Conservation (phyloP, 37 sponge, comb jelly and placozoan genomes). For the Tethya wilhelma region DNA sequence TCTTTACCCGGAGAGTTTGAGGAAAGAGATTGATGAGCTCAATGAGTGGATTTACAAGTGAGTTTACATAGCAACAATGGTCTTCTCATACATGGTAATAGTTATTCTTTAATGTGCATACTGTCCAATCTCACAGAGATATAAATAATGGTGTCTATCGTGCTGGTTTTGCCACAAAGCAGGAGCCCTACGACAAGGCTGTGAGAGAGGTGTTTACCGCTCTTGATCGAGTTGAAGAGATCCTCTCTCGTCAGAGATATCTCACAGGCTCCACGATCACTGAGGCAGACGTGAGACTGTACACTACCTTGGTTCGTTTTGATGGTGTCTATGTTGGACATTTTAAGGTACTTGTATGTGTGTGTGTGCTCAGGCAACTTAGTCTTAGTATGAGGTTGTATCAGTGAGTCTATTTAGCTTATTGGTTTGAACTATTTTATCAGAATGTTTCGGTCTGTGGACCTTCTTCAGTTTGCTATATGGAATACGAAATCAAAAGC, state of each 20-base stretch:
- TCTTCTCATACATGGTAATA: not conserved
- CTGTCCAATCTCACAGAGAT: conserved; percentile 63
- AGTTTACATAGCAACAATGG: no score
- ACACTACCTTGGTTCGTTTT: conserved; percentile 89
- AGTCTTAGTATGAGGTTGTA: no score
- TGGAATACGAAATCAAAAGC: no score
- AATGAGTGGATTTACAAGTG: conserved; percentile 89
- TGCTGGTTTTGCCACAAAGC: conserved; percentile 90
- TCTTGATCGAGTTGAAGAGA: conserved; percentile 84
- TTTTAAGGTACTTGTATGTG: conserved; percentile 86
- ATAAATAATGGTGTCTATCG: conserved; percentile 94
- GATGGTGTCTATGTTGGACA: conserved; percentile 93
- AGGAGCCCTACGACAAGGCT: conserved; percentile 84
- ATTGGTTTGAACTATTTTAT: no score
- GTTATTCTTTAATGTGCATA: no score
- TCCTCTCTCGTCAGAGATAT: conserved; percentile 77
- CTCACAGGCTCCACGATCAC: conserved; percentile 82
- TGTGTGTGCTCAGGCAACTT: no score
- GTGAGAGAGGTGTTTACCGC: conserved; percentile 86
- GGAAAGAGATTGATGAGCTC: conserved; percentile 75
- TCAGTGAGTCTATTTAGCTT: no score
- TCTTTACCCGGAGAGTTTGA: conserved; percentile 80
- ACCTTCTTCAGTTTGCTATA: no score
- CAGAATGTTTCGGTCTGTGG: no score
- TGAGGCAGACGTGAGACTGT: conserved; percentile 95